Base-by-base conservation (phyloP, 2,113 vertebrate species). In the Emberiza fucata region DNA sequence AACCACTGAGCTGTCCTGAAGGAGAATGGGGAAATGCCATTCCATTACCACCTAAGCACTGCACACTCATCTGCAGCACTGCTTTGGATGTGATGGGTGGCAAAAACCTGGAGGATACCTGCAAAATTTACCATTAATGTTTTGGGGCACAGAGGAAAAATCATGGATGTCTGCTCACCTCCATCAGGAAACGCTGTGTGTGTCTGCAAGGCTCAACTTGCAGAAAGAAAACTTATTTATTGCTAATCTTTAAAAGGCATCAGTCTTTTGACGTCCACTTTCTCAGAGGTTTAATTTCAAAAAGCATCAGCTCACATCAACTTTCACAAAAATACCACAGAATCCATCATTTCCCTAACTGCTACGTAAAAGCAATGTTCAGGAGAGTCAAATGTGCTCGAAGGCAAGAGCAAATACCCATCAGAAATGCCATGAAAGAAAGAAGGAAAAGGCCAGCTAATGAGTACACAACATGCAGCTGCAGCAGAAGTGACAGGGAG, bases 381-480 rank as follows among this genome's bases (percentile, higher is more conserved):
- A 80, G 80, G 63, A 71, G 47, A 73, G 80, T 68, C 97, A 84
- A 81, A 91, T 37, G 47, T 54, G 94, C 80, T 90, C 85, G 53
- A 51, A 88, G 96, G 72, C 70, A 85, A 64, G 63, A 96, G 68
- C 61, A 94, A 96, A 94, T 14, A 86, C 45, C 83, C 84, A 85
- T 57, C 79, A 76, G 51, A 84, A 76, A 86, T 19, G 51, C 11
- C 20, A 91, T 2, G 37, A 81, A 60, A 57, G 69, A 21, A 61
- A 35, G 4, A 77, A 51, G 27, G 54, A 33, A 66, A 75, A 89
- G 71, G 75, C 31, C 29, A 63, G 4, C 60, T 94, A 78, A 92
- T 24, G 68, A 88, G 73, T 51, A 81, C 56, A 81, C 50, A 28
- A 15, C 3, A 76, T 76, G 45, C 59, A 88, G 45, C 45, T 71